Base-by-base conservation (phyloP, 2,113 vertebrate genomes). In the Chaenocephalus aceratus region DNA sequence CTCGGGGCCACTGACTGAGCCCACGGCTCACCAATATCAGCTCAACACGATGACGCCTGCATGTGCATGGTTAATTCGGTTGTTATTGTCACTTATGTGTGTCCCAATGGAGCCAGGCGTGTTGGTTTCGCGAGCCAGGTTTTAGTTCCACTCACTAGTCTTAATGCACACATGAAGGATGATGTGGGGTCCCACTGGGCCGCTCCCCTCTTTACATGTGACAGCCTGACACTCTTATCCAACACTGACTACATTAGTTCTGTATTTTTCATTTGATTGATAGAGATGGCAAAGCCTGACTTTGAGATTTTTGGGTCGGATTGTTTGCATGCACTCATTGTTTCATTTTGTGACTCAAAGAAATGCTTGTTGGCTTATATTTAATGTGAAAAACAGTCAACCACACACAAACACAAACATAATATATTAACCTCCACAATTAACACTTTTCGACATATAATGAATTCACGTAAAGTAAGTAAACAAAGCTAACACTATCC, bases 91-190 rank as follows among this genome's bases (percentile, higher is more conserved):
- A 62, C 87, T 81, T 84, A 76, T 75, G 75, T 66, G 64, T 86
- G 81, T 91, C 84, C 86, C 88, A 61, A 3, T 54, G 71, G 86
- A 91, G 80, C 74, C 54, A 54, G 64, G 71, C 62, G 21, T 34
- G 78, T 91, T 77, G 83, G 68, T 86, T 81, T 86, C 4, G 36
- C 45, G 23, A 68, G 62, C 80, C 70, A 82, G 90, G 84, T 92
- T 94, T 93, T 92, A 90, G 82, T 93, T 94, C 92, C 90, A 92
- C 86, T 91, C 88, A 89, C 88, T 92, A 79, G 86, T 89, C 92
- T 88, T 82, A 86, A 91, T 84, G 82, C 69, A 84, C 87, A 93
- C 90, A 82, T 71, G 80, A 64, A 82, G 62, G 82, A 68, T 84
- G 83, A 88, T 89, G 86, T 82, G 84, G 72, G 72, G 70, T 89